Evolutionary conservation across 2,888 invertebrate genomes (phyloP).

Genomic region (Hedychridium roseum): DNA sequence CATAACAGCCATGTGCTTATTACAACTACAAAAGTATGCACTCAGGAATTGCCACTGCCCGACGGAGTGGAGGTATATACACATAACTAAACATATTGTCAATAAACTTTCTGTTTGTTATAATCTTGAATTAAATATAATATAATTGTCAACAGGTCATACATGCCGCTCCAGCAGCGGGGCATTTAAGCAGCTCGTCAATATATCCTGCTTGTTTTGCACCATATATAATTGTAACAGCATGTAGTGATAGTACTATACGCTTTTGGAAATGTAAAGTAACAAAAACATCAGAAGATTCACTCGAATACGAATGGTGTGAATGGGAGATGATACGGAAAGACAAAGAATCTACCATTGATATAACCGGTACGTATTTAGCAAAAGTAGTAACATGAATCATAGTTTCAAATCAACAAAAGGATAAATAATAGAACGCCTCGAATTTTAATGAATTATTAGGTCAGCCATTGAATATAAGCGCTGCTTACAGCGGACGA

Average conservation of each 20-base stretch:
- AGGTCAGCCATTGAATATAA: conserved; percentile 89
- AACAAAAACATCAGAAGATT: conserved; percentile 65
- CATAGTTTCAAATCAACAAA: neutral
- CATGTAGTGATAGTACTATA: conserved; percentile 92
- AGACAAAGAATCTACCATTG: conserved; percentile 71
- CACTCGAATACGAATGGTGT: conserved; percentile 76
- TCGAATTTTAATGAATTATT: conserved; percentile 43
- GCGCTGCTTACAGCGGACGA: conserved; percentile 96
- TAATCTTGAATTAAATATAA: conserved; percentile 1
- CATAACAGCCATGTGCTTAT: conserved; percentile 76
- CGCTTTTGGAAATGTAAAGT: conserved; percentile 88
- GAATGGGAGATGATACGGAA: conserved; percentile 91
- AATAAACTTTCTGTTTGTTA: neutral
- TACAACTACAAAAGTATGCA: conserved; percentile 91
- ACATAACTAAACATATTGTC: neutral
- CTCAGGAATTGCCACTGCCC: conserved; percentile 86
- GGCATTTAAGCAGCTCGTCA: conserved; percentile 95
- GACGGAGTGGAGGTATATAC: conserved; percentile 77
- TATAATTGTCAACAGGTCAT: conserved; percentile 71
- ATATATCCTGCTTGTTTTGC: conserved; percentile 99
- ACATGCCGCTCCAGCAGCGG: conserved; percentile 94
- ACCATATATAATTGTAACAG: conserved; percentile 94
- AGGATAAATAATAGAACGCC: too few relatives aligned
- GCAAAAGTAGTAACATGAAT: neutral
- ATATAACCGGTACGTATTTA: conserved; percentile 74